Evolutionary conservation across 2,113 vertebrate genomes (phyloP).

Genomic region (Odontophorus gujanensis): DNA sequence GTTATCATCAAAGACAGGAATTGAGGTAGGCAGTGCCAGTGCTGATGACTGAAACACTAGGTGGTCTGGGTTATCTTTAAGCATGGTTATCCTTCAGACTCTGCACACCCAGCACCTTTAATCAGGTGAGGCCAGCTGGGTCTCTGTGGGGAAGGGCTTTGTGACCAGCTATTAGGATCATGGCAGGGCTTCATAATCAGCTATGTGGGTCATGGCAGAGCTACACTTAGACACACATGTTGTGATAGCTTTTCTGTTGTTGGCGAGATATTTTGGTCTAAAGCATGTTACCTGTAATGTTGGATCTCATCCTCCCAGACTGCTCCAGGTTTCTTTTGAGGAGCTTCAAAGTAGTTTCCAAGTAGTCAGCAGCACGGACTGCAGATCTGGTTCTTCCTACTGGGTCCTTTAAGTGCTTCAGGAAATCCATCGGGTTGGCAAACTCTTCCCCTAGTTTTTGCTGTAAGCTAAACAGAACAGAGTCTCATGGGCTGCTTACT

Average conservation of each 20-base stretch:
- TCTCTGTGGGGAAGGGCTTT: neutral
- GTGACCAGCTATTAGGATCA: neutral
- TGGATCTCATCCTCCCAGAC: neutral
- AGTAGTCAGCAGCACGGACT: conserved; percentile 31
- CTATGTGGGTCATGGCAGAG: neutral
- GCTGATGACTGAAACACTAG: neutral
- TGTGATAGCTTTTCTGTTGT: neutral
- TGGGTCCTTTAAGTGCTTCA: conserved; percentile 53
- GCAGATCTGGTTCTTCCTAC: conserved; percentile 45
- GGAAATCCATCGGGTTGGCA: conserved; percentile 14
- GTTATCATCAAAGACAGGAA: neutral
- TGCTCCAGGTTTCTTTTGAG: neutral
- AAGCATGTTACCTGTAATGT: conserved; percentile 40
- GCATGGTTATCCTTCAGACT: neutral
- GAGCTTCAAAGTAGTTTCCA: conserved; percentile 41
- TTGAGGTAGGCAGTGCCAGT: neutral
- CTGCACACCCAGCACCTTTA: no score
- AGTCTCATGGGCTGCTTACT: neutral
- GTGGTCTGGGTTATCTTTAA: neutral
- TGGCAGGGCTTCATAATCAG: neutral
- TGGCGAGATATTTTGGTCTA: neutral
- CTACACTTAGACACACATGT: neutral
- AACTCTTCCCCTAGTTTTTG: neutral
- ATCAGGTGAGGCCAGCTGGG: neutral
- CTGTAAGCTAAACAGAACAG: conserved; percentile 16